Evolutionary conservation across 2,888 invertebrate species (phyloP).

Genomic region (Mythimna vitellina): DNA sequence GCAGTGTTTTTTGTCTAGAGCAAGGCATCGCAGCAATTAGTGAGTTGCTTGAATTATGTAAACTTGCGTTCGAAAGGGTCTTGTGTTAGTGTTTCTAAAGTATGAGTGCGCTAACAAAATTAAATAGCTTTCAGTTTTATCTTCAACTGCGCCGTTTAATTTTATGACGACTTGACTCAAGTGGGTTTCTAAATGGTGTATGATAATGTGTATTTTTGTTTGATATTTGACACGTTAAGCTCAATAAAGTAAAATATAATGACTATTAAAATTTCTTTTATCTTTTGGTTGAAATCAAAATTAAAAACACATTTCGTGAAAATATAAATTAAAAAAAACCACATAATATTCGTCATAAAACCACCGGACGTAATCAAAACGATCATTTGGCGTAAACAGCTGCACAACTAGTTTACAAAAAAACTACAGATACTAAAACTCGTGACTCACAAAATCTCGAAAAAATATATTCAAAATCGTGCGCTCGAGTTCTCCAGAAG

Average conservation of each 20-base stretch:
- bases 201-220: neutral
- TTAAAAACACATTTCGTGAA: slow-evolving; percentile 23
- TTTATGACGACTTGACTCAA: neutral
- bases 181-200: neutral
- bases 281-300: slow-evolving; percentile 18
- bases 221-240: slow-evolving; percentile 17
- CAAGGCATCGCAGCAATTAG: slow-evolving; percentile 48
- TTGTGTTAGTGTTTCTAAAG: neutral
- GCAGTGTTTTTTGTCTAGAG: slow-evolving; percentile 56
- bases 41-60: slow-evolving; percentile 39
- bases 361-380: slow-evolving; percentile 43
- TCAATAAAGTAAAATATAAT: slow-evolving; percentile 12
- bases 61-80: neutral
- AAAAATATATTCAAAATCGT: slow-evolving; percentile 42
- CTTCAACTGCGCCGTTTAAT: neutral
- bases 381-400: slow-evolving; percentile 28
- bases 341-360: slow-evolving; percentile 18
- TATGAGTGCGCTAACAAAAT: neutral
- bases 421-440: slow-evolving; percentile 25
- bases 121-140: neutral
- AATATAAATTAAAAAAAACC: neutral
- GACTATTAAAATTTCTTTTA: slow-evolving; percentile 4
- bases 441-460: slow-evolving; percentile 44
- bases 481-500: slow-evolving; percentile 53
- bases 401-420: slow-evolving; percentile 28